These are phyloP conservation scores for Podarcis lilfordi DNA, from an alignment of 2,797 vertebrate genomes.

Conservation along the genomic window DNA sequence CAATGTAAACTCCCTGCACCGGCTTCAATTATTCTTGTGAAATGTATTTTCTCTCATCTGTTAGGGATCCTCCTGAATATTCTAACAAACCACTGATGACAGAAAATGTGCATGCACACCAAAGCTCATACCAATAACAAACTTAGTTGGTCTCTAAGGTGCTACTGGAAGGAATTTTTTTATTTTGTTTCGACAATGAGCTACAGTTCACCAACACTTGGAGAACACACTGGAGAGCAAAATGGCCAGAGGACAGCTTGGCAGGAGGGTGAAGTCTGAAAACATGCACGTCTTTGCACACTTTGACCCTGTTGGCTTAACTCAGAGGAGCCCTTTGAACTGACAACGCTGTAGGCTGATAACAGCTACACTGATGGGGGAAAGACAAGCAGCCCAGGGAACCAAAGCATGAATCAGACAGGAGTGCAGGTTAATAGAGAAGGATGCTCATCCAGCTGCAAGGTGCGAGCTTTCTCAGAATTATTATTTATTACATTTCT, in stretches of 20 bases:
- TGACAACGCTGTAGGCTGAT: constrained; percentile 26
- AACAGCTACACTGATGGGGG: not conserved
- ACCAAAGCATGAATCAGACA: constrained; percentile 5
- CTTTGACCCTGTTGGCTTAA: constrained; percentile 45
- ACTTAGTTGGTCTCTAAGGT: too few species aligned
- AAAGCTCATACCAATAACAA: too few species aligned
- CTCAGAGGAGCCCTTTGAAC: constrained; percentile 47
- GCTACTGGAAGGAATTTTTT: too few species aligned
- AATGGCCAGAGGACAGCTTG: not conserved
- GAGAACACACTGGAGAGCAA: constrained; percentile 49
- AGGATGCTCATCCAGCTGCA: constrained; percentile 2
- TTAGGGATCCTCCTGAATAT: not conserved
- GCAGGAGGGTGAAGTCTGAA: constrained; percentile 53
- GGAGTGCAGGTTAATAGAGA: constrained; percentile 32
- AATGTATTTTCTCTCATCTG: not conserved
- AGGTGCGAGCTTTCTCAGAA: not conserved
- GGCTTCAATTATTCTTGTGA: constrained; percentile 32
- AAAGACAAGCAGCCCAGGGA: not conserved
- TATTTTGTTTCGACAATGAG: fast-evolving
- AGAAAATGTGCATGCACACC: not conserved
- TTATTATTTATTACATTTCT: too few species aligned
- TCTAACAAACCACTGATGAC: not conserved
- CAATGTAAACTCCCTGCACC: not conserved
- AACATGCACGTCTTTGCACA: not conserved
- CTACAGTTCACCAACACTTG: constrained; percentile 46